Conservation (phyloP, 2,888 invertebrate genomes). For the Busseola fusca region DNA sequence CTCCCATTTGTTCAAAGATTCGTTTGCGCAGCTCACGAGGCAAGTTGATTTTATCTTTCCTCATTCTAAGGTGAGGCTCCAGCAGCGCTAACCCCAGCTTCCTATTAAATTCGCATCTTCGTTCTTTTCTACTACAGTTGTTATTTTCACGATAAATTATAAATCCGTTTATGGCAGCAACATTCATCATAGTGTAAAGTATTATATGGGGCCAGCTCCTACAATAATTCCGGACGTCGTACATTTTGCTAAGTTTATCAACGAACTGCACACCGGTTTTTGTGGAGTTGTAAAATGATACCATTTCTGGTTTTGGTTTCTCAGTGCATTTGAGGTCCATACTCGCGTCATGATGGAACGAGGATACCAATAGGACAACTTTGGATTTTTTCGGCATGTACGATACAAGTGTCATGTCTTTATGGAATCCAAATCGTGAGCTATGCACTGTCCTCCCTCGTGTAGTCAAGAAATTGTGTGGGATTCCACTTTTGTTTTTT, state of each 20-base stretch:
- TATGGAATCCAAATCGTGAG: conserved; percentile 32
- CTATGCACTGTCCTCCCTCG: conserved; percentile 19
- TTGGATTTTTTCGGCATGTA: conserved; percentile 34
- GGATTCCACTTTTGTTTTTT: conserved; percentile 29
- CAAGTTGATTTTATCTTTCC: conserved; percentile 34
- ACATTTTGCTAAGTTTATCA: conserved; percentile 30
- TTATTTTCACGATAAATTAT: conserved; percentile 39
- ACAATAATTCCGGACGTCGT: conserved; percentile 35
- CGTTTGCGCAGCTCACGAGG: conserved; percentile 40
- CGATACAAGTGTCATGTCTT: conserved; percentile 35
- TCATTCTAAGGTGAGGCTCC: conserved; percentile 12
- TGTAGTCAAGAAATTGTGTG: conserved; percentile 10
- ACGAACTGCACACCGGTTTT: conserved; percentile 34
- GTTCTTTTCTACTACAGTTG: conserved; percentile 15
- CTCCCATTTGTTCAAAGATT: conserved; percentile 40
- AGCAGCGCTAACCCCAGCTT: conserved; percentile 33
- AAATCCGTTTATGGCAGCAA: conserved; percentile 32
- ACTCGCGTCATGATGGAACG: conserved; percentile 21
- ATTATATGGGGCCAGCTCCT: conserved; percentile 37
- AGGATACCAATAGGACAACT: conserved; percentile 26
- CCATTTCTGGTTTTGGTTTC: conserved; percentile 38
- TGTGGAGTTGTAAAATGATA: conserved; percentile 35
- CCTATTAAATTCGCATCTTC: conserved; percentile 34
- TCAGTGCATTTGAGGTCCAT: conserved; percentile 19
- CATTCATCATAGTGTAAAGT: conserved; percentile 37